These are phyloP conservation scores for Agrilus mali DNA, from an alignment of 2,888 invertebrate species.

Conservation along the genomic window DNA sequence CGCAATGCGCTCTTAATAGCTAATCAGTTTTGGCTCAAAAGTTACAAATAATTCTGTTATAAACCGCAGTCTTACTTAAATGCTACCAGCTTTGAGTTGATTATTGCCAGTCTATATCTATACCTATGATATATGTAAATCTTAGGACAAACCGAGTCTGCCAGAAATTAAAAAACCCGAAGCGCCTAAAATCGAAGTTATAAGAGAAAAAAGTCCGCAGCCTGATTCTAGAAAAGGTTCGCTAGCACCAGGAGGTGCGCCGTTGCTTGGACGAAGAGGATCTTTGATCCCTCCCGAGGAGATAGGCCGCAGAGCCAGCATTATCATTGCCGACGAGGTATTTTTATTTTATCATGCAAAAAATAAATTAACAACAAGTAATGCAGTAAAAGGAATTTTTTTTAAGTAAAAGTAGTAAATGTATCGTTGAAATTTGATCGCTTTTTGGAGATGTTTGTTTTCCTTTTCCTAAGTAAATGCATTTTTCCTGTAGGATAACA, in stretches of 20 bases:
- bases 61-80: not conserved
- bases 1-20: too few species aligned
- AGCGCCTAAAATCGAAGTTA: slow-evolving; percentile 79
- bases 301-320: slow-evolving; percentile 74
- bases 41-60: slow-evolving; percentile 2
- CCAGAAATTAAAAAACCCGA: slow-evolving; percentile 38
- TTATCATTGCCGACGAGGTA: slow-evolving; percentile 93
- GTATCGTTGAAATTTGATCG: too few species aligned
- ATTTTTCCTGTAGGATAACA: slow-evolving; percentile 56
- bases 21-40: slow-evolving; percentile 6
- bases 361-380: too few species aligned
- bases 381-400: not conserved
- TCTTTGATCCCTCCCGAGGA: slow-evolving; percentile 83
- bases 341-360: slow-evolving; percentile 24
- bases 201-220: slow-evolving; percentile 60
- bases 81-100: not conserved
- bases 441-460: not conserved
- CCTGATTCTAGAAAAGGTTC: slow-evolving; percentile 62
- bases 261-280: slow-evolving; percentile 56
- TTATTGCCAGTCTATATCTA: not conserved
- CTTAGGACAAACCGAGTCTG: slow-evolving; percentile 33
- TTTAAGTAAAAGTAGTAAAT: not conserved
- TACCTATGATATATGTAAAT: not conserved
- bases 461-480: slow-evolving; percentile 14
- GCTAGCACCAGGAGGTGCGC: slow-evolving; percentile 22